Evolutionary conservation across 2,888 invertebrate species (phyloP).

Genomic region (Cosmia pyralina): DNA sequence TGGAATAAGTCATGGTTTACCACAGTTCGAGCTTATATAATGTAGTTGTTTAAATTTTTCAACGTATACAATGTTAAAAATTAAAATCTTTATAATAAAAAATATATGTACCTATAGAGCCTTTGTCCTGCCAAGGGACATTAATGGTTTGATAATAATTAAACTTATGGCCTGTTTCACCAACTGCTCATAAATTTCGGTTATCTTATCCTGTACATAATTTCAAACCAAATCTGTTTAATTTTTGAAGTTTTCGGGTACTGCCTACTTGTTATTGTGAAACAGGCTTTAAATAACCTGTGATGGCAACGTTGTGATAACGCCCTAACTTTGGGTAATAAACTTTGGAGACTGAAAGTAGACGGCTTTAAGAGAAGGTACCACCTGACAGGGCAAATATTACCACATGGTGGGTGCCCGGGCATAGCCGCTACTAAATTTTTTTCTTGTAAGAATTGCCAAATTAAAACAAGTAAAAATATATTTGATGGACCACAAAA

Average conservation of each 20-base stretch:
- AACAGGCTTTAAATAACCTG: background rate
- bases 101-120: too few relatives aligned
- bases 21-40: slow-evolving; percentile 11
- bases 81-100: too few relatives aligned
- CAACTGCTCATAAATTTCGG: too few relatives aligned
- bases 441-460: slow-evolving; percentile 1
- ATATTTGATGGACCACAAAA: background rate
- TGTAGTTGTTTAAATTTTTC: too few relatives aligned
- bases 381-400: slow-evolving; percentile 1
- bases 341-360: slow-evolving; percentile 39
- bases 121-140: too few relatives aligned
- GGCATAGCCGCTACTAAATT: slow-evolving; percentile 16
- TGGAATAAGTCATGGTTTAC: background rate
- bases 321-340: slow-evolving; percentile 15
- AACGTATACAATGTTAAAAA: too few relatives aligned
- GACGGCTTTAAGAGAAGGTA: background rate
- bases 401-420: slow-evolving; percentile 7
- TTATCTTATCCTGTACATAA: too few relatives aligned
- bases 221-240: too few relatives aligned
- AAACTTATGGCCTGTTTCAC: too few relatives aligned
- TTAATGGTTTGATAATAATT: too few relatives aligned
- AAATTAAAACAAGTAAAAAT: slow-evolving; percentile 9
- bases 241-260: too few relatives aligned
- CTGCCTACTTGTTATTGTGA: too few relatives aligned
- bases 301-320: slow-evolving; percentile 41